A percentile compares a stretch with the other conserved stretches of the same genome.
Conservation (phyloP, 2,888 invertebrate genomes). For the Platycheirus rosarum region DNA sequence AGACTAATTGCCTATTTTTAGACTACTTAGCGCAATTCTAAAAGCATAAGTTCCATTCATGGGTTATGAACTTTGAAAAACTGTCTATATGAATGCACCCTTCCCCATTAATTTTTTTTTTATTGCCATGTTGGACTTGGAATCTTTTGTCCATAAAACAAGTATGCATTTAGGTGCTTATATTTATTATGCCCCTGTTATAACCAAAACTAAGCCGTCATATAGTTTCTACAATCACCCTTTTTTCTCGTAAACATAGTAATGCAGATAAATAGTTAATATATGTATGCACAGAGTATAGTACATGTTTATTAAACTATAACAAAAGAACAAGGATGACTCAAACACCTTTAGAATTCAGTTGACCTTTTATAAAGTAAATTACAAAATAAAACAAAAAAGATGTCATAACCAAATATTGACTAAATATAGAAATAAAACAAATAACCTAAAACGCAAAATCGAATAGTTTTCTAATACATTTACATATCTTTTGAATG, state of each 20-base stretch:
- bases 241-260: not conserved
- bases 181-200: not conserved
- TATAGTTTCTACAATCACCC: not conserved
- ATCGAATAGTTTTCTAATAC: not conserved
- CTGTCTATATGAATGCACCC: not conserved
- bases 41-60: not conserved
- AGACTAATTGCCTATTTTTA: conserved; percentile 16
- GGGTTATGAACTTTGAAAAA: not conserved
- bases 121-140: no score
- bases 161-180: no score
- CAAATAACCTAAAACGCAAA: no score
- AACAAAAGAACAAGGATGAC: no score
- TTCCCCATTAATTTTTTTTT: no score
- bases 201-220: conserved; percentile 4
- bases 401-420: no score
- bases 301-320: no score
- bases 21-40: conserved; percentile 8
- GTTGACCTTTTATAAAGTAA: no score
- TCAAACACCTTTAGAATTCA: no score
- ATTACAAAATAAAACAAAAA: no score
- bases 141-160: no score
- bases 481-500: not conserved
- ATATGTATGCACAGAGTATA: not conserved
- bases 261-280: conserved; percentile 9
- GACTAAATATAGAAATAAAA: no score